Percentiles rank a stretch among this genome's conserved stretches.
phyloP scores from a whole-genome alignment of 2,113 vertebrate species.

The Burhinus bistriatus region DNA sequence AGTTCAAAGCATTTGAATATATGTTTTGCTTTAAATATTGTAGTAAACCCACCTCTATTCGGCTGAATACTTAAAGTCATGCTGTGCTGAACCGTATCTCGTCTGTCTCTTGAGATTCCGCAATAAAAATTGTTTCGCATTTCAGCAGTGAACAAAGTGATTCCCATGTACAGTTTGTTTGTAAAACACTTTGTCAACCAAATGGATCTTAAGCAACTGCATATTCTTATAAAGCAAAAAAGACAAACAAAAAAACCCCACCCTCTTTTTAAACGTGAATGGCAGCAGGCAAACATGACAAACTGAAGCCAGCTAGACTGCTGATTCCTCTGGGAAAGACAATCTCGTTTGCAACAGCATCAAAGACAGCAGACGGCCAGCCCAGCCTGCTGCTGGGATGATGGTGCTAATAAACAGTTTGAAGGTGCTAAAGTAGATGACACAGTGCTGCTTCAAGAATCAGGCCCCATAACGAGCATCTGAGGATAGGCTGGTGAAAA shows the following conservation, averaged over 20 bases:
- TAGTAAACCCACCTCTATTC: slow-evolving; percentile 3
- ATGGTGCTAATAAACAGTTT: not conserved
- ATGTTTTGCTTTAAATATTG: slow-evolving; percentile 20
- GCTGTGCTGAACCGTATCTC: not conserved
- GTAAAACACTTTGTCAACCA: slow-evolving; percentile 51
- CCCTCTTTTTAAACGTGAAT: not conserved
- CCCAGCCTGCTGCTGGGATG: not conserved
- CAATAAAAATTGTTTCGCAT: slow-evolving; percentile 25
- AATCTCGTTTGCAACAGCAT: not conserved
- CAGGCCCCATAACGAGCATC: not conserved
- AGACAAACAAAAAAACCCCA: not conserved
- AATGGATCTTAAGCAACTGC: slow-evolving; percentile 10
- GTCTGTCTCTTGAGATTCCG: slow-evolving; percentile 2
- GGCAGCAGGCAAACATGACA: not conserved
- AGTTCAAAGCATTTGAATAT: not conserved
- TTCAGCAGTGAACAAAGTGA: not conserved
- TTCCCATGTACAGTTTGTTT: slow-evolving; percentile 41
- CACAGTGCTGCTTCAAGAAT: not conserved
- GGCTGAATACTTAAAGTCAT: not conserved
- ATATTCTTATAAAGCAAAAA: not conserved
- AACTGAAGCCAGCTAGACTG: not conserved
- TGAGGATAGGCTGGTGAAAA: not conserved
- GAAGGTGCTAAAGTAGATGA: not conserved
- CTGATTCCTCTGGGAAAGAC: not conserved
- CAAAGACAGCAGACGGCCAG: not conserved